Base-by-base conservation (phyloP, 1,140 invertebrate species). In the Drosophila saltans region DNA sequence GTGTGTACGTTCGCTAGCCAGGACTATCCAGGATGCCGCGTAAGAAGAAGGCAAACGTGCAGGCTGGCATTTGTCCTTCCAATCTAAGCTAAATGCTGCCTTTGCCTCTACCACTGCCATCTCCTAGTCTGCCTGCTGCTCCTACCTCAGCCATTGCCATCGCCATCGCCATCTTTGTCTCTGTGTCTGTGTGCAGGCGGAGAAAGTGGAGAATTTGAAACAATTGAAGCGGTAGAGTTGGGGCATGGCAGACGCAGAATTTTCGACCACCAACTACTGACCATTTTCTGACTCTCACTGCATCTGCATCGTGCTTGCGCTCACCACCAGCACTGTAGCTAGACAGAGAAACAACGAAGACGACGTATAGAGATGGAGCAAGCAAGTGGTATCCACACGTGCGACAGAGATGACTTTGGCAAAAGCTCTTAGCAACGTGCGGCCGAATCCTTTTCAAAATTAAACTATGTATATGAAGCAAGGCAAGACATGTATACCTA, bases 251-350 rank as follows among this genome's bases (percentile, higher is more conserved):
- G 83, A 83, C 83, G 83, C 83, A 88, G 84, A 74, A 89, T 89
- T 88, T 89, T 88, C 80, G 84, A 88, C 84, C 83, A 89, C 81
- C 83, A 89, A 89, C 83, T 86, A 74, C 83, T 86, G 83, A 86
- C 83, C 83, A 88, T 85, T 74, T 88, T 77, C 83, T 59, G 77
- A 83, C 84, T 83, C 80, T 71, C 67, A 81, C 68, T 74, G 61
- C 77, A 79, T 82, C 76, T 64, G 64, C 66, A 65, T 64, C 69
- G 77, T 72, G 65, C 69, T 67, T 75, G 66, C 65, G 76, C 68
- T 80, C 78, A 68, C 75, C 63, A 59, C 45, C 72, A 36, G 33
- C 33, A 73, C 83, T 78, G 58, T 62, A 76, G 64, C 58, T 33
- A 33, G 72, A 78, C 41, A 65, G 39, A 57, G 80, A 71, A 55